Evolutionary conservation across 2,113 vertebrate genomes (phyloP).

Genomic region (Clinocottus analis): DNA sequence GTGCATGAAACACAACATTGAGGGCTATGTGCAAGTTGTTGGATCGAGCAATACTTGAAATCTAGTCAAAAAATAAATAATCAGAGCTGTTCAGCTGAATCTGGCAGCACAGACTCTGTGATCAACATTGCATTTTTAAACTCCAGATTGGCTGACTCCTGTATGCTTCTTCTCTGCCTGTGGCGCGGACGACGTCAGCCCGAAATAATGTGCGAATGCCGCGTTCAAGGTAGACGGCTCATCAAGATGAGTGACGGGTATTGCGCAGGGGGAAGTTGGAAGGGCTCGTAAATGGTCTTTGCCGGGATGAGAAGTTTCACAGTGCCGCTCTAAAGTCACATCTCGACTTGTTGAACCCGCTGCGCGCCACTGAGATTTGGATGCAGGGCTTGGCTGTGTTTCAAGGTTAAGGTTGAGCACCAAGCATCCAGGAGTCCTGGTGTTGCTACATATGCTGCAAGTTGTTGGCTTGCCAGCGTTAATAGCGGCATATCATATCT

Average conservation of each 20-base stretch:
- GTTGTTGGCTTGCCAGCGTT: neutral
- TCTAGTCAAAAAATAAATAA: neutral
- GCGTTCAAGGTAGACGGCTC: slow-evolving; percentile 7
- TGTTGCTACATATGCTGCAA: neutral
- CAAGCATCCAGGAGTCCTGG: neutral
- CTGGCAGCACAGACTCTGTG: slow-evolving; percentile 16
- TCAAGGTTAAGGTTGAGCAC: neutral
- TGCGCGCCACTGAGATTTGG: neutral
- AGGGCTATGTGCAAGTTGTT: slow-evolving; percentile 2
- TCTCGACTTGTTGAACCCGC: neutral
- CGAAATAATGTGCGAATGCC: slow-evolving; percentile 18
- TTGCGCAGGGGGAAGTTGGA: neutral
- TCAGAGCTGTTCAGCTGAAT: slow-evolving; percentile 9
- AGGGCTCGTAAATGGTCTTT: neutral
- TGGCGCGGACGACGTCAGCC: slow-evolving; percentile 13
- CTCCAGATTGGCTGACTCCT: too few species aligned
- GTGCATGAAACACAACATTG: neutral
- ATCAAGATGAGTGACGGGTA: slow-evolving; percentile 31
- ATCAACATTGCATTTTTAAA: slow-evolving; percentile 9
- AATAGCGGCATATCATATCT: slow-evolving; percentile 1
- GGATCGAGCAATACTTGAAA: neutral
- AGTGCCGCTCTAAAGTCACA: neutral
- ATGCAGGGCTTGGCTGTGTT: neutral
- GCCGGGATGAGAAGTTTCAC: neutral
- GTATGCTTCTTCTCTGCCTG: neutral